Conservation (phyloP, 2,797 vertebrate species). For the Gambusia yucatana region DNA sequence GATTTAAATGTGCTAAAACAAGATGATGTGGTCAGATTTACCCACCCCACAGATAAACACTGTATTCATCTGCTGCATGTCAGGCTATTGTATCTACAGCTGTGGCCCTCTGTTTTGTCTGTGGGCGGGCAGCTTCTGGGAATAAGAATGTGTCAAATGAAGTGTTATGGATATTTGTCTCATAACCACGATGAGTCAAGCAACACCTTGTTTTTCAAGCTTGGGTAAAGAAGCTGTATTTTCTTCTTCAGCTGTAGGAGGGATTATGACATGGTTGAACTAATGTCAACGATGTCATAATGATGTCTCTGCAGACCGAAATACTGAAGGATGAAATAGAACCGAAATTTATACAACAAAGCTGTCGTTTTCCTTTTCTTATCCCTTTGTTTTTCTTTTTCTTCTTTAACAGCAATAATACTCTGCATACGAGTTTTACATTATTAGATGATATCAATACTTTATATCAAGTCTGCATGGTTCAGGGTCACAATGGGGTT, state of each 20-base stretch:
- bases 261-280: conserved; percentile 42
- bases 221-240: conserved; percentile 48
- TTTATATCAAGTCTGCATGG: background rate
- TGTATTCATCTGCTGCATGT: conserved; percentile 13
- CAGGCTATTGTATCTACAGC: conserved; percentile 34
- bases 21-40: conserved; percentile 32
- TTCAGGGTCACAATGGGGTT: background rate
- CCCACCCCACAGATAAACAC: conserved; percentile 15
- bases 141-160: conserved; percentile 59
- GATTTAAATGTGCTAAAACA: conserved; percentile 38
- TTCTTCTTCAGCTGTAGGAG: conserved; percentile 52
- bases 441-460: background rate
- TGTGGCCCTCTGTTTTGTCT: conserved; percentile 38
- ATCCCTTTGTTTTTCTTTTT: background rate
- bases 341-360: conserved; percentile 23
- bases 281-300: conserved; percentile 3
- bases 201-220: conserved; percentile 57
- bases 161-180: conserved; percentile 63
- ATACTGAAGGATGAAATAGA: conserved; percentile 36
- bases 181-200: conserved; percentile 62
- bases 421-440: background rate
- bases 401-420: background rate
- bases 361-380: background rate
- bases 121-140: conserved; percentile 53
- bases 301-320: conserved; percentile 44